Evolutionary conservation across 2,888 invertebrate species (phyloP).

Genomic region (Xestia sexstrigata): DNA sequence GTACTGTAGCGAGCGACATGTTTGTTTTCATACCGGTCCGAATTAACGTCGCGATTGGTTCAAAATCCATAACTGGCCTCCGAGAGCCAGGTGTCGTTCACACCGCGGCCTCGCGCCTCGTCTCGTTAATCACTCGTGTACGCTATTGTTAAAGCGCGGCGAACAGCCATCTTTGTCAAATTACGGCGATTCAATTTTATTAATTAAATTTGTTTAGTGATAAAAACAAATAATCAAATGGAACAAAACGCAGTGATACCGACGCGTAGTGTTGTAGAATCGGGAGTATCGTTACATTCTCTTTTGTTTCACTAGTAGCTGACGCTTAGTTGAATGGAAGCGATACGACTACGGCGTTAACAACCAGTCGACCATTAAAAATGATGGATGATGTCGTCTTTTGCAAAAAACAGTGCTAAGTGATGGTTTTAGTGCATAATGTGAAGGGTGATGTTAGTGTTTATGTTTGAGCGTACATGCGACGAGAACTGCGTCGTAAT

Average conservation of each 20-base stretch:
- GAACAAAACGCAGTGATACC: constrained; percentile 83
- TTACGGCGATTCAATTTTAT: constrained; percentile 87
- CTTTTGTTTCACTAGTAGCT: constrained; percentile 88
- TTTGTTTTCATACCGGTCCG: constrained; percentile 90
- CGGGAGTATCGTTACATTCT: constrained; percentile 86
- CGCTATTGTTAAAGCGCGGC: constrained; percentile 89
- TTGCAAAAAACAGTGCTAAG: constrained; percentile 88
- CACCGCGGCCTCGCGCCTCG: constrained; percentile 91
- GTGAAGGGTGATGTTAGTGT: constrained; percentile 86
- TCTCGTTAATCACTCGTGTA: constrained; percentile 90
- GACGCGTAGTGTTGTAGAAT: constrained; percentile 81
- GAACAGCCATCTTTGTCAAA: constrained; percentile 91
- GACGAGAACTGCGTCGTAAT: constrained; percentile 89
- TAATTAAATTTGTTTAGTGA: constrained; percentile 80
- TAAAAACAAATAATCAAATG: constrained; percentile 79
- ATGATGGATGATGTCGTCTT: constrained; percentile 89
- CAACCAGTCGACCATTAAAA: constrained; percentile 88
- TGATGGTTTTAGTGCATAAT: constrained; percentile 87
- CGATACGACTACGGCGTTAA: constrained; percentile 86
- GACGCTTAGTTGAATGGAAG: constrained; percentile 89
- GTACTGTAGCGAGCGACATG: constrained; percentile 83
- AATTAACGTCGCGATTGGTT: constrained; percentile 91
- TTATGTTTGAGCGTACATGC: constrained; percentile 83
- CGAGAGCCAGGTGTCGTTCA: constrained; percentile 91
- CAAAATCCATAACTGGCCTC: constrained; percentile 91